Conservation (phyloP, 2,888 invertebrate species). For the Andrena hattorfiana region DNA sequence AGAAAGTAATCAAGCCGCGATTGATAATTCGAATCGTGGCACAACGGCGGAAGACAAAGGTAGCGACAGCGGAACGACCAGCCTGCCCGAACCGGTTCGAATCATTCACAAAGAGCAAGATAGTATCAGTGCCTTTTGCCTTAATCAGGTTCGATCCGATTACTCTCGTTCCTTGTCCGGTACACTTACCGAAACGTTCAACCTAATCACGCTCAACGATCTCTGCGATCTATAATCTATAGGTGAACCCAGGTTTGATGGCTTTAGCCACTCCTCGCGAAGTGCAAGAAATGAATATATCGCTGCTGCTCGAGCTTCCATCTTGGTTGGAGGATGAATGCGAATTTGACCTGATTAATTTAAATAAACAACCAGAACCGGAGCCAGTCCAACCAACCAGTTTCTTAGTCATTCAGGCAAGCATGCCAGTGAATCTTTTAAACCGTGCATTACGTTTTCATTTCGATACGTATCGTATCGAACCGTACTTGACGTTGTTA, state of each 20-base stretch:
- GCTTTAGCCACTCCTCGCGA: conserved; percentile 98
- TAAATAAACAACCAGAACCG: conserved; percentile 89
- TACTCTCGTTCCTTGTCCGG: neutral
- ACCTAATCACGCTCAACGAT: neutral
- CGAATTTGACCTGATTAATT: conserved; percentile 96
- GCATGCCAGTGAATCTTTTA: neutral
- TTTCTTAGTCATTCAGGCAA: conserved; percentile 95
- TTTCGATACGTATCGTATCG: neutral
- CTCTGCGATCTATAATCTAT: conserved; percentile 23
- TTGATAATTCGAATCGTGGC: conserved; percentile 80
- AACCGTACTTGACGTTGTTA: neutral
- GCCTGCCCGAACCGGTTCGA: conserved; percentile 92
- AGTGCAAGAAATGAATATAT: conserved; percentile 99
- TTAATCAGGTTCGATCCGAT: conserved; percentile 92
- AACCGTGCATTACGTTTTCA: neutral
- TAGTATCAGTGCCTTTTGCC: conserved; percentile 98
- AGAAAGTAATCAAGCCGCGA: conserved; percentile 82
- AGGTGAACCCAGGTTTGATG: conserved; percentile 93
- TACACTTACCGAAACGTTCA: too few relatives aligned
- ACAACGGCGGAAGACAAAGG: conserved; percentile 80
- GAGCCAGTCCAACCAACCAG: conserved; percentile 92
- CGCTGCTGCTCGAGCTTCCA: conserved; percentile 94
- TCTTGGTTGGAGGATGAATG: conserved; percentile 99
- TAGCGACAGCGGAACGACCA: conserved; percentile 83
- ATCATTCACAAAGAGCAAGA: conserved; percentile 99